Evolutionary conservation across 2,888 invertebrate species (phyloP).

Genomic region (Nudaria mundana): DNA sequence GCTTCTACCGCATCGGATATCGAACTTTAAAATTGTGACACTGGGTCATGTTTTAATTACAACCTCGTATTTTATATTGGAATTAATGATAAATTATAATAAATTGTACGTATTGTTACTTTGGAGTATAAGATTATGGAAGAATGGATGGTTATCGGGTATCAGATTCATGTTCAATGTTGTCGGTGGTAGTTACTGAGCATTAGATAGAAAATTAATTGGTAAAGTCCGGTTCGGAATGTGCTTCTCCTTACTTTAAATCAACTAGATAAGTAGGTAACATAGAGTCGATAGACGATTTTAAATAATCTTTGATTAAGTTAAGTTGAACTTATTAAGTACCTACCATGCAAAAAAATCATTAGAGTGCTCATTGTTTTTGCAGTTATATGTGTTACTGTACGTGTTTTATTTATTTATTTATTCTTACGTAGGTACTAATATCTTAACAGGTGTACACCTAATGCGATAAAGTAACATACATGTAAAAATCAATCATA

Average conservation of each 20-base stretch:
- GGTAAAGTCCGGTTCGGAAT: neutral
- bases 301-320: neutral
- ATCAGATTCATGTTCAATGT: constrained; percentile 17
- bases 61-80: constrained; percentile 34
- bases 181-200: neutral
- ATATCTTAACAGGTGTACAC: too few relatives aligned
- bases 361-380: too few relatives aligned
- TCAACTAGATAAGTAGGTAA: neutral
- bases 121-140: constrained; percentile 20
- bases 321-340: too few relatives aligned
- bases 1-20: constrained; percentile 42
- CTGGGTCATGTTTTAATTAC: constrained; percentile 63
- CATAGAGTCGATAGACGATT: neutral
- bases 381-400: too few relatives aligned
- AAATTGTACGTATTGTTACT: constrained; percentile 48
- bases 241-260: neutral
- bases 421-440: too few relatives aligned
- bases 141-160: constrained; percentile 14
- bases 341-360: too few relatives aligned
- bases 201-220: neutral
- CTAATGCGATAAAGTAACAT: too few relatives aligned
- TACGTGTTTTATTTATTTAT: too few relatives aligned
- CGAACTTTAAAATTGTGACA: constrained; percentile 48
- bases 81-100: constrained; percentile 53
- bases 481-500: too few relatives aligned